Evolutionary conservation across 2,797 vertebrate species (phyloP).

Genomic region (Tangara arthus): DNA sequence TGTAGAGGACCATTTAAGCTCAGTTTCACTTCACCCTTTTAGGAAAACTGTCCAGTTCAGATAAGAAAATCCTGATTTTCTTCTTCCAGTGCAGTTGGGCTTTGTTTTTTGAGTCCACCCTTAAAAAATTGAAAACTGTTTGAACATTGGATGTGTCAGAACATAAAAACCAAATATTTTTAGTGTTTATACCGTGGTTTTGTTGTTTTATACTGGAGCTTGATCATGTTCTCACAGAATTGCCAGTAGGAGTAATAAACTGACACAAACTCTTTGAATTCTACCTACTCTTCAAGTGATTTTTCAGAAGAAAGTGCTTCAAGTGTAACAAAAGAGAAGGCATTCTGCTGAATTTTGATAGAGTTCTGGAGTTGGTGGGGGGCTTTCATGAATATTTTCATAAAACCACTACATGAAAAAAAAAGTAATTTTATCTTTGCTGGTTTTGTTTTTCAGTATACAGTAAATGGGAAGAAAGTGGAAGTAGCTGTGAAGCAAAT

Average conservation of each 20-base stretch:
- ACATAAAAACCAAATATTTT: background rate
- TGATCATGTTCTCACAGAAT: background rate
- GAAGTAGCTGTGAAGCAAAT: conserved; percentile 96
- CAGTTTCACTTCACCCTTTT: background rate
- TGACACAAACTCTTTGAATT: background rate
- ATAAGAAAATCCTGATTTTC: background rate
- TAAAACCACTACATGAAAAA: background rate
- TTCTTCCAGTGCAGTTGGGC: background rate
- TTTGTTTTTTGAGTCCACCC: background rate
- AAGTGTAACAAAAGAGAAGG: background rate
- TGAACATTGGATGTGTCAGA: background rate
- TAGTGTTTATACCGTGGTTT: background rate
- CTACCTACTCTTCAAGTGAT: background rate
- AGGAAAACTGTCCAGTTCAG: background rate
- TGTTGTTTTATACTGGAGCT: background rate
- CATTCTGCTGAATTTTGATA: background rate
- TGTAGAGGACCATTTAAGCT: background rate
- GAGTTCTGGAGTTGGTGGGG: background rate
- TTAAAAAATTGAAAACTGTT: background rate
- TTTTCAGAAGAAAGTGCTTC: background rate
- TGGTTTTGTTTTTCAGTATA: conserved; percentile 83
- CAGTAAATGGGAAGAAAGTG: conserved; percentile 96
- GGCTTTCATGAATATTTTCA: background rate
- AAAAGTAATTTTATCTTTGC: background rate
- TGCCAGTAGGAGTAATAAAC: background rate